Conservation (phyloP, 2,113 vertebrate genomes). For the Gasterosteus aculeatus region DNA sequence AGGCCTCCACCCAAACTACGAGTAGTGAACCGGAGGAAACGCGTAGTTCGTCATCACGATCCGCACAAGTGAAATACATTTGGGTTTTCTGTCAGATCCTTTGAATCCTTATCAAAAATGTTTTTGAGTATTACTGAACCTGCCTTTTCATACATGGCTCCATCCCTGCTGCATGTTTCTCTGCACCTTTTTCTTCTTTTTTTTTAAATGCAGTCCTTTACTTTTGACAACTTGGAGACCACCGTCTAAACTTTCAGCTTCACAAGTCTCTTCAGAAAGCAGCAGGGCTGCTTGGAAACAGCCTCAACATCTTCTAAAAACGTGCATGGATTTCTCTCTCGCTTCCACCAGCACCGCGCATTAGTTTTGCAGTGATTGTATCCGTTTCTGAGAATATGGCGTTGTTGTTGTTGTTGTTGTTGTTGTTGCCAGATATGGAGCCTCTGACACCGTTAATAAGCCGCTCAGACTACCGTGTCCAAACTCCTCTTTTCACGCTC, state of each 20-base stretch:
- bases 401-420: too few relatives aligned
- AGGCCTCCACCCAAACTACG: too few relatives aligned
- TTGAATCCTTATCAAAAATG: too few relatives aligned
- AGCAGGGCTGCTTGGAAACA: background rate
- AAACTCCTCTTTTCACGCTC: slow-evolving; percentile 58
- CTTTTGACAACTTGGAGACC: background rate
- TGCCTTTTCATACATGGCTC: background rate
- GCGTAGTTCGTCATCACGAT: too few relatives aligned
- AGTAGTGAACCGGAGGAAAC: too few relatives aligned
- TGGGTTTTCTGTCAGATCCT: too few relatives aligned
- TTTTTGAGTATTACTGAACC: too few relatives aligned
- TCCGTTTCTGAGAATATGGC: background rate
- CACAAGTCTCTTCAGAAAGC: background rate
- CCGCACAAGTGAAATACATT: too few relatives aligned
- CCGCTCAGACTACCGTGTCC: slow-evolving; percentile 55
- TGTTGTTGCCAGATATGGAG: slow-evolving; percentile 39
- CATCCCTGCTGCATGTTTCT: background rate
- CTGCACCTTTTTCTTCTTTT: too few relatives aligned
- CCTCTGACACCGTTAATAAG: slow-evolving; percentile 49
- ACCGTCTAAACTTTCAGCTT: background rate
- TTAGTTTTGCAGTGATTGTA: background rate
- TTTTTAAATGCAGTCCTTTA: background rate
- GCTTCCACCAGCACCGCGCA: background rate
- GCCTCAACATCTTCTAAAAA: background rate
- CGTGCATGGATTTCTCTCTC: background rate